Conservation (phyloP, 2,888 invertebrate genomes). For the Phortica magna region DNA sequence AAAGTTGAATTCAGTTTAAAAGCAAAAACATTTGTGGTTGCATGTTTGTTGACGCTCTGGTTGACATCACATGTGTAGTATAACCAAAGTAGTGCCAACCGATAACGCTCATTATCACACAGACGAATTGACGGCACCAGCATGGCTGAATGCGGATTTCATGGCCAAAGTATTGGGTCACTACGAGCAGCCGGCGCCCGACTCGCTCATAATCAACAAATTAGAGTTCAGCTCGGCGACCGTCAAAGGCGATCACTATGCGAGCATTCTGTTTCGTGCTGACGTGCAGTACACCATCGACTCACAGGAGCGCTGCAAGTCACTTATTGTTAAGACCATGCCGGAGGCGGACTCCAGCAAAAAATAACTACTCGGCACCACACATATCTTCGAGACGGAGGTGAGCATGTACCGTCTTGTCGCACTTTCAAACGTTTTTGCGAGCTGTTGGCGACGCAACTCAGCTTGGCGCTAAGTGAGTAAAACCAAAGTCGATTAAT, state of each 20-base stretch:
- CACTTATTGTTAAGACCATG: conserved; percentile 49
- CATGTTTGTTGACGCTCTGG: not conserved
- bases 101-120: conserved; percentile 40
- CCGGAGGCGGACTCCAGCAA: conserved; percentile 43
- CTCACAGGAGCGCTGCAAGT: not conserved
- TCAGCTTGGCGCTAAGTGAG: not conserved
- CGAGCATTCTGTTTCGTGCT: conserved; percentile 47
- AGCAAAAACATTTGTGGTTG: not conserved
- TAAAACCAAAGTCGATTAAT: not conserved
- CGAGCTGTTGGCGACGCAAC: not conserved
- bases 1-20: not conserved
- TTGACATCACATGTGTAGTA: not conserved
- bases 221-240: conserved; percentile 32
- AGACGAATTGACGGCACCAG: conserved; percentile 57
- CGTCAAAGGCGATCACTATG: conserved; percentile 46
- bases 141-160: conserved; percentile 57
- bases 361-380: conserved; percentile 30
- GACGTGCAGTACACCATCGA: not conserved
- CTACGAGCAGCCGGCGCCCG: conserved; percentile 36
- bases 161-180: conserved; percentile 49
- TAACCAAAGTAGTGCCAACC: not conserved
- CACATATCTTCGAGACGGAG: conserved; percentile 44
- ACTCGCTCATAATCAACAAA: conserved; percentile 39
- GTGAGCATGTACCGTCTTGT: not conserved
- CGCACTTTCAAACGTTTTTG: not conserved